Conservation (phyloP, 2,113 vertebrate species). For the Dipodomys stephensi region DNA sequence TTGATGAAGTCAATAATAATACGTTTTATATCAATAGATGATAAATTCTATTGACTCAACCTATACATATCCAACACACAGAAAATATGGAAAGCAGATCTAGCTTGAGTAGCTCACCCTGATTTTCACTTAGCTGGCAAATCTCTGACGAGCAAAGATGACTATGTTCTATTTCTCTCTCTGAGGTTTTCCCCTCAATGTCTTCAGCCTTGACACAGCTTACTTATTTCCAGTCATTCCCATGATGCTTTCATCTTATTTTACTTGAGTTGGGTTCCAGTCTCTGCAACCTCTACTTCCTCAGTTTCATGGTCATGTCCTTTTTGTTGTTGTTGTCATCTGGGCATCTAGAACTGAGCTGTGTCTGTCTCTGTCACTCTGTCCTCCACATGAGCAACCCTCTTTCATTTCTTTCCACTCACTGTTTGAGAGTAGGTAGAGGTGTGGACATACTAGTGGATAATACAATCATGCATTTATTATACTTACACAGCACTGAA, state of each 20-base stretch:
- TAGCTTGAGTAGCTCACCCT: neutral
- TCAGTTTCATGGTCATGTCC: neutral
- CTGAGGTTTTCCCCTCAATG: neutral
- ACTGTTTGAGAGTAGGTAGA: neutral
- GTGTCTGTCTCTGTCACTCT: neutral
- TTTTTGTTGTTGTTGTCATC: neutral
- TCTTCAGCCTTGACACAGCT: neutral
- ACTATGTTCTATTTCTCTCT: neutral
- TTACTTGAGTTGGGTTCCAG: neutral
- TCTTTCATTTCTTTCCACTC: neutral
- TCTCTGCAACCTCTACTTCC: neutral
- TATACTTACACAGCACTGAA: neutral
- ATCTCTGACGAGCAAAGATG: neutral
- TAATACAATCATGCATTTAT: neutral
- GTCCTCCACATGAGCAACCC: neutral
- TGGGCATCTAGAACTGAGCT: neutral
- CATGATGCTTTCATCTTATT: neutral
- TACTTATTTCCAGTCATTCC: neutral
- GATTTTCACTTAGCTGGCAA: neutral
- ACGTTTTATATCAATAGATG: neutral
- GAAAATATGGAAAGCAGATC: constrained; percentile 39
- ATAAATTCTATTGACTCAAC: neutral
- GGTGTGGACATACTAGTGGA: neutral
- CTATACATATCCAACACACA: neutral
- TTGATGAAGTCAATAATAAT: constrained; percentile 62